phyloP scores from a whole-genome alignment of 2,113 vertebrate species.

The Sciurus niger region DNA sequence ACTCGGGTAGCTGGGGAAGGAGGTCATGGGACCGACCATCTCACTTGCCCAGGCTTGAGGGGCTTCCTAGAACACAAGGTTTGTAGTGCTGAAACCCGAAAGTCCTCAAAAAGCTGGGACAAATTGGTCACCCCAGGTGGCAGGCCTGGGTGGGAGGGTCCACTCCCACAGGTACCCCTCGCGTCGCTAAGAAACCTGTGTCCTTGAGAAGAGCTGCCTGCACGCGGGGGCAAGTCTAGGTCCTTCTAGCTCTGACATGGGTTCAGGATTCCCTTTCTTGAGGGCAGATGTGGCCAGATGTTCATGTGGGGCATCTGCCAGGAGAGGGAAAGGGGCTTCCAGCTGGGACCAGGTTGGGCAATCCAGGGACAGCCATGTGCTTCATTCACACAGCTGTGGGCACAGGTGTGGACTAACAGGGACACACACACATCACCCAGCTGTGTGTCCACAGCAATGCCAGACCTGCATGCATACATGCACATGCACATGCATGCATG shows the following conservation, averaged over 20 bases:
- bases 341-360: slow-evolving; percentile 33
- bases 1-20: neutral
- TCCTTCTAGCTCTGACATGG: neutral
- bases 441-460: neutral
- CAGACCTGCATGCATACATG: neutral
- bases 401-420: neutral
- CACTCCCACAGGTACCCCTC: too few species aligned
- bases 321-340: neutral
- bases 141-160: neutral
- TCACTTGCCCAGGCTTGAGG: fast-evolving
- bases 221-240: neutral
- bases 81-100: neutral
- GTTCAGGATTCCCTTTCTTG: neutral
- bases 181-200: neutral
- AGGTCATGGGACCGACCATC: fast-evolving
- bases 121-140: neutral
- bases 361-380: neutral
- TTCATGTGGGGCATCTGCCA: slow-evolving; percentile 34
- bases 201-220: neutral
- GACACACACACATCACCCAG: neutral
- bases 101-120: neutral
- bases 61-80: too few species aligned
- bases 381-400: slow-evolving; percentile 47
- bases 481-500: neutral
- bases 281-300: slow-evolving; percentile 73